Evolutionary conservation across 2,888 invertebrate species (phyloP), one percentile per base, ranked within the genome.

Genomic region (Aphodius granarius): DNA sequence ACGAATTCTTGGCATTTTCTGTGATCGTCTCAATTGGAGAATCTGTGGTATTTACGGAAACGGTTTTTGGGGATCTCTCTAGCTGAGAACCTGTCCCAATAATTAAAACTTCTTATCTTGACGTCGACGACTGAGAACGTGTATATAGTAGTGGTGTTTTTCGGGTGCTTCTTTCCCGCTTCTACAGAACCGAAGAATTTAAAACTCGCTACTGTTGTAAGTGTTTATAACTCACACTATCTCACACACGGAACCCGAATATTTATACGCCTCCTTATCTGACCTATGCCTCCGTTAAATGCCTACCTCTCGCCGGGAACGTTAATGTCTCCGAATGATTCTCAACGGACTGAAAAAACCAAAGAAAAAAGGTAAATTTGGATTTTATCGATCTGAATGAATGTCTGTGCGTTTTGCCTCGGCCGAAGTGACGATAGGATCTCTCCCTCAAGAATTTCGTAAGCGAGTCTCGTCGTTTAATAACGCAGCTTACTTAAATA

Each of bases 191-290:
- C 75, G 75, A 79, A 79, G 77, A 79, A 80, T 80, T 77, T 77
- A 73, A 80, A 80, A 78, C 80, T 78, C 78, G 79, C 80, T 80
- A 80, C 79, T 73, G 80, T 77, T 77, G 77, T 70, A 68, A 77
- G 75, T 66, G 78, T 80, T 80, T 80, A 79, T 78, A 78, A 78
- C 75, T 73, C 78, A 78, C 78, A 77, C 74, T 79, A 78, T 78
- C 73, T 77, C 78, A 76, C 75, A 78, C 75, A 13, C 18, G 66
- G 66, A 43, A 43, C 66, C 17, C 63, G 63, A 73, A 77, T 77
- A 76, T 76, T 79, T 79, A 79, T 80, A 78, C 73, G 64, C 74
- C 75, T 66, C 71, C 72, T 76, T 78, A 80, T 80, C 78, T 75
- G 77, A 78, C 79, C 78, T 77, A 78, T 74, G 75, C 75, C 71